A percentile compares a stretch with the other conserved stretches of the same genome.
phyloP scores from a whole-genome alignment of 2,797 vertebrate genomes.

The Pangasius macronema region DNA sequence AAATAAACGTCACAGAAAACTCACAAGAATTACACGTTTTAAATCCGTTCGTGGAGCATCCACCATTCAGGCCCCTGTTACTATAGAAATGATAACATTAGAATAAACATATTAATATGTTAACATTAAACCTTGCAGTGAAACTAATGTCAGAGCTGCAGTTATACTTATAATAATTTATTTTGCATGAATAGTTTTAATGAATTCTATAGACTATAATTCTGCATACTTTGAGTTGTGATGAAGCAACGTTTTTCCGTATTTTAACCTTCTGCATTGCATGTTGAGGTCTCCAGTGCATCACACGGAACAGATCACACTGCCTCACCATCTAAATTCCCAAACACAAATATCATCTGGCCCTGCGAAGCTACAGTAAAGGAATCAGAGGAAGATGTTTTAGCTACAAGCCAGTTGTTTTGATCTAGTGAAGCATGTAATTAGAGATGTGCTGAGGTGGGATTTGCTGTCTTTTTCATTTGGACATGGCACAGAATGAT shows the following conservation, averaged over 20 bases:
- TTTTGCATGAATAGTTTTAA: too few species aligned
- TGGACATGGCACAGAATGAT: neutral
- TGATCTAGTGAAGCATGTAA: constrained; percentile 13
- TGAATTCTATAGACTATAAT: neutral
- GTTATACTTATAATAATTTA: neutral
- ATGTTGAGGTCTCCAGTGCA: neutral
- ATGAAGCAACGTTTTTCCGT: neutral
- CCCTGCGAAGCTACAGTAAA: neutral
- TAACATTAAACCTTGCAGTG: neutral
- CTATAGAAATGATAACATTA: neutral
- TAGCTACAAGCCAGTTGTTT: constrained; percentile 3
- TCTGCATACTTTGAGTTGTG: neutral
- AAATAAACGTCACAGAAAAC: neutral
- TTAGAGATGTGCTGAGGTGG: constrained; percentile 21
- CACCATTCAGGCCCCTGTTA: neutral
- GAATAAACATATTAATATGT: neutral
- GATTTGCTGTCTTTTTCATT: constrained; percentile 24
- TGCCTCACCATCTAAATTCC: neutral
- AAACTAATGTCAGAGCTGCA: neutral
- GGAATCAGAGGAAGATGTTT: neutral
- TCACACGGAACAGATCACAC: constrained; percentile 9
- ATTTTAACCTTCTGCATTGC: neutral
- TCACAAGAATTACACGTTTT: neutral
- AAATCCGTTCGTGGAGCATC: neutral
- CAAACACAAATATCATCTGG: neutral